phyloP scores from a whole-genome alignment of 2,113 vertebrate species.

The Pan troglodytes region NHGRI_mPanTro3-v2.1_pri NC_072412.2:53727501-53728000 shows the following conservation, averaged over 20 bases:
- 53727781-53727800: not conserved
- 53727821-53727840: not conserved
- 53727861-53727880: not conserved
- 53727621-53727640: not conserved
- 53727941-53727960: too few species aligned
- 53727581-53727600: not conserved
- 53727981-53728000: too few species aligned
- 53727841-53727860: not conserved
- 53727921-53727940: too few species aligned
- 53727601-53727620: not conserved
- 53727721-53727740: not conserved
- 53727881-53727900: not conserved
- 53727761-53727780: not conserved
- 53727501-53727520: too few species aligned
- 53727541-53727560: not conserved
- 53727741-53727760: constrained; percentile 20
- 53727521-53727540: too few species aligned
- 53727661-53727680: not conserved
- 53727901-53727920: not conserved
- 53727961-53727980: too few species aligned
- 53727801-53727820: not conserved
- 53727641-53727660: not conserved
- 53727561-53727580: not conserved
- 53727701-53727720: not conserved
- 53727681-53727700: not conserved